Base-by-base conservation (phyloP, 1,140 invertebrate genomes). In the Helicoverpa armigera region DNA sequence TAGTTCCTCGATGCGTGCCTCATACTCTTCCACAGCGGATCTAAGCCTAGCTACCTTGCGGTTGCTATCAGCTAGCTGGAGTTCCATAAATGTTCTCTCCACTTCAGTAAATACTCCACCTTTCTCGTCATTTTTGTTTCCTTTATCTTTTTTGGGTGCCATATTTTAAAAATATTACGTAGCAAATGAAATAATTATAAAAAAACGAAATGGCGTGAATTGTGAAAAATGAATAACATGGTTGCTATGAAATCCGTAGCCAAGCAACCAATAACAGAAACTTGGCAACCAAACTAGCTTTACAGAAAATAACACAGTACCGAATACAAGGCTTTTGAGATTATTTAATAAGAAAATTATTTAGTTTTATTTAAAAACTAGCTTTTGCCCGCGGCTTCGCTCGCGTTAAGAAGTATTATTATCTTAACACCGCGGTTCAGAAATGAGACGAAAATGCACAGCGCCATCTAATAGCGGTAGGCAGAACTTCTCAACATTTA, bases 61-160 rank as follows among this genome's bases (percentile, higher is more conserved):
- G 87, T 97, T 98, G 78, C 98, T 95, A 91, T 98, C 98, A 50
- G 96, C 95, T 80, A 99, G 97, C 92, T 98, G 97, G 82, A 98
- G 95, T 89, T 98, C 97, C 85, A 97, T 97, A 89, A 97, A 98
- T 65, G 97, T 97, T 87, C 95, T 96, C 85, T 97, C 96, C 69
- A 97, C 96, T 89, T 96, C 96, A 2, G 94, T 95, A 29, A 96
- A 86, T 0, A 85, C 85, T 75, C 96, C 96, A 10, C 89, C 92
- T 72, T 88, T 89, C 70, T 90, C 88, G 53, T 86, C 88, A n/a
- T 81, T 83, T 74, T 87, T 85, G 48, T 89, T 90, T 9, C 81
- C 85, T 82, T 91, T 92, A 12, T 91, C 90, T 89, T 95, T 95
- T 83, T 96, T 96, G 3, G 95, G 95, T 74, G 94, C 93, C 95